Evolutionary conservation across 1,140 invertebrate genomes (phyloP), one percentile per base, ranked within the genome.

Genomic region (Pygmarrhopalites habei): DNA sequence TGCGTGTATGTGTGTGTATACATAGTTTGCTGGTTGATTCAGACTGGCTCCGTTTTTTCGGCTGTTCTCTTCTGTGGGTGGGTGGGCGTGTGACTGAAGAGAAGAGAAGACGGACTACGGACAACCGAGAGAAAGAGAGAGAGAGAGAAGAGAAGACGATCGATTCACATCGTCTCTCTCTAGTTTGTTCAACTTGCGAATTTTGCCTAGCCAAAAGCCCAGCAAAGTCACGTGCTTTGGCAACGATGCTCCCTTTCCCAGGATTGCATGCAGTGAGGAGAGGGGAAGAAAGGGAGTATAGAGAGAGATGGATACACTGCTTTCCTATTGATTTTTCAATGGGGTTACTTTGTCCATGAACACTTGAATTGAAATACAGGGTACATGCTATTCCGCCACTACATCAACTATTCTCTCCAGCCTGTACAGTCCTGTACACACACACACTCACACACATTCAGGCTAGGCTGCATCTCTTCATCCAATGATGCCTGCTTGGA

Each of bases 171-270:
- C 39, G 12, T 12, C 12, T 41, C 12, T 41, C 39, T n/a, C 23
- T 21, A 49, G 46, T 49, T 49, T 49, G 46, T 49, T 49, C 46
- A 49, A 23, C 46, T 49, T 49, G 46, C 46, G 46, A 49, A 49
- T 49, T 49, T 49, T 49, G 46, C 46, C 19, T 19, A 41, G 39
- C 39, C 39, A n/a, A 41, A n/a, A 41, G 39, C 12, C 12, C 12
- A n/a, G n/a, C 12, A 41, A n/a, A 41, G 39, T 12, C n/a, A 12
- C 39, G n/a, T 41, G 7, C 12, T 49, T 49, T 49, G 46, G 46
- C 46, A 49, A 49, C 46, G 14, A 23, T 49, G 46, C 46, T 21
- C 46, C 35, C 17, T 10, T 39, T 39, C 7, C 35, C 17, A 39
- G 10, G 7, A 39, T 17, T 39, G 35, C 35, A 10, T 39, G 7